Evolutionary conservation across 2,888 invertebrate genomes (phyloP).

Genomic region (Noctua fimbriata): DNA sequence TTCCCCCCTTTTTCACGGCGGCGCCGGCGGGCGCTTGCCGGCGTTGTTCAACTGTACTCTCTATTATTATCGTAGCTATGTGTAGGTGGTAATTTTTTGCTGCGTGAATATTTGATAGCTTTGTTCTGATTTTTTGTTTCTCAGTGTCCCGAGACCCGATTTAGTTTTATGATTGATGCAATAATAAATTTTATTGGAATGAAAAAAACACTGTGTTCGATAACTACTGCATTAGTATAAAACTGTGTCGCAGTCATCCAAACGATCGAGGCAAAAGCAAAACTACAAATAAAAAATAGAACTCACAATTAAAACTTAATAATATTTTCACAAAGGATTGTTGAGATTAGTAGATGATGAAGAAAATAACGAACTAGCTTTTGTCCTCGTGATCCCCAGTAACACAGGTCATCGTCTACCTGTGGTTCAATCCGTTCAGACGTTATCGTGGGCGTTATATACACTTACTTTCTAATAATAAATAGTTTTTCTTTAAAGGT

Average conservation of each 20-base stretch:
- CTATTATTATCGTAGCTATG: constrained; percentile 50
- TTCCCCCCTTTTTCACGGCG: constrained; percentile 79
- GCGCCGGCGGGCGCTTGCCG: constrained; percentile 68
- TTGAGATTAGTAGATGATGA: too few species aligned
- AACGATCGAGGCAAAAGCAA: too few species aligned
- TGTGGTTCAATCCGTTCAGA: not conserved
- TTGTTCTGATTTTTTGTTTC: constrained; percentile 18
- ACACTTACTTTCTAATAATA: too few species aligned
- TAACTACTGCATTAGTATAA: too few species aligned
- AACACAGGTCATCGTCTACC: not conserved
- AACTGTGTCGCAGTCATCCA: too few species aligned
- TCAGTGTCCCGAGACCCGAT: not conserved
- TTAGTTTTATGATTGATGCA: not conserved
- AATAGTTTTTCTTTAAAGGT: too few species aligned
- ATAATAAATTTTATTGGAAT: too few species aligned
- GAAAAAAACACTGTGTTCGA: too few species aligned
- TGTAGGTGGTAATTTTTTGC: constrained; percentile 27
- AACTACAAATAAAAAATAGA: too few species aligned
- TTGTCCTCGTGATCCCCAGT: not conserved
- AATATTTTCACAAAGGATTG: too few species aligned
- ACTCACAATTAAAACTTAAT: too few species aligned
- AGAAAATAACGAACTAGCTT: not conserved
- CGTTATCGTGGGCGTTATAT: not conserved
- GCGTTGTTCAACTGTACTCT: constrained; percentile 21
- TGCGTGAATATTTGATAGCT: constrained; percentile 44